phyloP scores from a whole-genome alignment of 1,140 invertebrate genomes.

The Thaumetopoea pityocampa region DNA sequence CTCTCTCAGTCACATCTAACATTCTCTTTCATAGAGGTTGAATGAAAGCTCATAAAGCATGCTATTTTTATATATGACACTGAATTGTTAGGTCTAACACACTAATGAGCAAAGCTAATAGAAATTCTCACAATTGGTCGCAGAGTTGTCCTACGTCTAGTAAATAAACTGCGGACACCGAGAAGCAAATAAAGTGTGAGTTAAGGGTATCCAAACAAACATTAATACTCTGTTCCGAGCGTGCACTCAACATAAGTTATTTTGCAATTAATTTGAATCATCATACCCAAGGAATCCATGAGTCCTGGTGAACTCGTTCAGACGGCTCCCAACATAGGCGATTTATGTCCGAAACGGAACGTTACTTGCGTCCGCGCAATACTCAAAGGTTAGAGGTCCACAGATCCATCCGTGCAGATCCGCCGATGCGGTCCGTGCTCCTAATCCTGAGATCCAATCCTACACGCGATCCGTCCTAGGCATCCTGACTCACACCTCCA shows the following conservation, averaged over 20 bases:
- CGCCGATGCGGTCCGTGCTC: slow-evolving; percentile 41
- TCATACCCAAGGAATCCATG: slow-evolving; percentile 66
- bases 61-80: slow-evolving; percentile 39
- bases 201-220: slow-evolving; percentile 58
- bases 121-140: slow-evolving; percentile 17
- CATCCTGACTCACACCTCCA: slow-evolving; percentile 57
- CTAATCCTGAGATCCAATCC: slow-evolving; percentile 26
- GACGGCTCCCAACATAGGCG: slow-evolving; percentile 16
- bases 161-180: slow-evolving; percentile 41
- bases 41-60: slow-evolving; percentile 46
- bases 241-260: slow-evolving; percentile 67
- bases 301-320: slow-evolving; percentile 23
- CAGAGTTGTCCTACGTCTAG: slow-evolving; percentile 27
- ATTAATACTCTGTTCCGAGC: slow-evolving; percentile 48
- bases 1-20: slow-evolving; percentile 10
- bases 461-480: slow-evolving; percentile 29
- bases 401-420: slow-evolving; percentile 37
- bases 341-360: slow-evolving; percentile 19
- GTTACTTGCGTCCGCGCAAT: slow-evolving; percentile 12
- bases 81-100: slow-evolving; percentile 40
- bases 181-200: slow-evolving; percentile 59
- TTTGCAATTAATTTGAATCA: slow-evolving; percentile 60
- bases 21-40: slow-evolving; percentile 16
- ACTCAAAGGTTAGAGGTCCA: no score
- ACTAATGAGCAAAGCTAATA: slow-evolving; percentile 43